phyloP scores from a whole-genome alignment of 2,888 invertebrate species.

The Siphonodentalium dalli region DNA sequence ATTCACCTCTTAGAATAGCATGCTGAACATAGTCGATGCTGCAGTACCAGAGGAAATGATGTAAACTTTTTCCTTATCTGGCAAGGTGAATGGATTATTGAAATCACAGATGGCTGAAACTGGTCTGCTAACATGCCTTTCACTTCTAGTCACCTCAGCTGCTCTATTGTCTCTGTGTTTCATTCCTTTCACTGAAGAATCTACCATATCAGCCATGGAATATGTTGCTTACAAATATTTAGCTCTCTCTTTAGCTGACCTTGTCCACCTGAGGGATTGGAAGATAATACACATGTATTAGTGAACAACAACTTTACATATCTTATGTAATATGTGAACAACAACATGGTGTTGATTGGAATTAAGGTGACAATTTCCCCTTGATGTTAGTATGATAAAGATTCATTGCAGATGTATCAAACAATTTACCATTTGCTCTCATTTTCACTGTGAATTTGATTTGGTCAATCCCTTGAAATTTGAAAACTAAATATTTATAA shows the following conservation, averaged over 20 bases:
- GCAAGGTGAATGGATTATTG: not conserved
- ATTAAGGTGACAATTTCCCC: too few species aligned
- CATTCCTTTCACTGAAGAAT: not conserved
- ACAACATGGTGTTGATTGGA: too few species aligned
- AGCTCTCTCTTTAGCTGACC: not conserved
- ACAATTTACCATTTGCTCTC: too few species aligned
- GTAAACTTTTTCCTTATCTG: not conserved
- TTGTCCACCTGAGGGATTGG: too few species aligned
- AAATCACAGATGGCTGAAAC: conserved; percentile 2
- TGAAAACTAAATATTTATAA: too few species aligned
- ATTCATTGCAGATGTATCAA: too few species aligned
- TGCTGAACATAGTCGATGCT: not conserved
- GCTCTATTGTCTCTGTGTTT: not conserved
- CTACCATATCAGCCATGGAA: not conserved
- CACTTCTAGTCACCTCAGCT: conserved; percentile 3
- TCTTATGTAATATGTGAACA: too few species aligned
- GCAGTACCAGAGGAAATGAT: not conserved
- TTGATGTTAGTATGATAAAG: too few species aligned
- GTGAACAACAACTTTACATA: too few species aligned
- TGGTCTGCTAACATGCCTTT: not conserved
- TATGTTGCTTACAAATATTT: not conserved
- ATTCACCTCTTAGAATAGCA: not conserved
- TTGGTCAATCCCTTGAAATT: too few species aligned
- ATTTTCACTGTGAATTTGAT: too few species aligned
- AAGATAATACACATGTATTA: too few species aligned